Evolutionary conservation across 2,797 vertebrate genomes (phyloP).

Genomic region (Hirundo rustica): DNA sequence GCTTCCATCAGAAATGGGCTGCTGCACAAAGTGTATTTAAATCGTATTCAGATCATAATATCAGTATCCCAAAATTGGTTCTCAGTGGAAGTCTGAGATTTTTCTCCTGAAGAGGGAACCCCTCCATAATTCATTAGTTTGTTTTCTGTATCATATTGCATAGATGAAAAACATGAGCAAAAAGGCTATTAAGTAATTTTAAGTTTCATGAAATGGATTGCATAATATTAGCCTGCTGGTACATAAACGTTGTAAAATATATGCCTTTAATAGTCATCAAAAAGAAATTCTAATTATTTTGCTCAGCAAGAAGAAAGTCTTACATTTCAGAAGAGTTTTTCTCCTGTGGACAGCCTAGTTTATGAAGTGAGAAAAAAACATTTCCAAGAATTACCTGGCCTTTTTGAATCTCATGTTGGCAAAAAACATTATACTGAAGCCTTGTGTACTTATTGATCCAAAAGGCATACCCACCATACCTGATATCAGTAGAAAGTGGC

Average conservation of each 20-base stretch:
- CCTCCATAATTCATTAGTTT: not conserved
- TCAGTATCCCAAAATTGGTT: not conserved
- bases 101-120: not conserved
- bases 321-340: not conserved
- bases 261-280: not conserved
- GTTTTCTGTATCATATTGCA: not conserved
- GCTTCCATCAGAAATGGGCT: not conserved
- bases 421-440: not conserved
- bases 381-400: not conserved
- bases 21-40: not conserved
- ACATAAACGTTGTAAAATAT: not conserved
- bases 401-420: not conserved
- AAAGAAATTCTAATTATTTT: not conserved
- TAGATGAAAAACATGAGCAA: not conserved
- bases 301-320: not conserved
- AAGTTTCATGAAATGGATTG: not conserved
- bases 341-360: not conserved
- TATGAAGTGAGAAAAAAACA: not conserved
- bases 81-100: not conserved
- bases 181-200: not conserved
- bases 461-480: not conserved
- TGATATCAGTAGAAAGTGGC: not conserved
- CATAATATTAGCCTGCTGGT: not conserved
- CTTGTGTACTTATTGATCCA: not conserved
- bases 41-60: not conserved